Conservation (phyloP, 1,140 invertebrate species). For the Chrysopa pallens region DNA sequence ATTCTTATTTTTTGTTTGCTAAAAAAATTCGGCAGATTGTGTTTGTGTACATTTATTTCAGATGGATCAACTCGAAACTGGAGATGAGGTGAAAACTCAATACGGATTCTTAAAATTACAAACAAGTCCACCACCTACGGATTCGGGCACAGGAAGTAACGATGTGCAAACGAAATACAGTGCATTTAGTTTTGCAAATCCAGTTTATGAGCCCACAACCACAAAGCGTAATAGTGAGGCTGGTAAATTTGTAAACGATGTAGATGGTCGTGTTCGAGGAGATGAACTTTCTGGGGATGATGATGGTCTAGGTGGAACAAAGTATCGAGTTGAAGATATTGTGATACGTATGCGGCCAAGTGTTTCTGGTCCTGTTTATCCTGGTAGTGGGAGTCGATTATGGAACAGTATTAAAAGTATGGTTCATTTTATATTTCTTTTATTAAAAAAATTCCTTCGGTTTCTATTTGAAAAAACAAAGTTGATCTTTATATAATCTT, state of each 20-base stretch:
- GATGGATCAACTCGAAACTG: slow-evolving; percentile 27
- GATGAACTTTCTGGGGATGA: too few relatives aligned
- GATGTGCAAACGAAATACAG: slow-evolving; percentile 20
- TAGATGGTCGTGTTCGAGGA: too few relatives aligned
- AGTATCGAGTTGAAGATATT: slow-evolving; percentile 68
- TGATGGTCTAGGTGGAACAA: slow-evolving; percentile 11
- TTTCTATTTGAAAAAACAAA: too few relatives aligned
- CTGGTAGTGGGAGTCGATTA: slow-evolving; percentile 23
- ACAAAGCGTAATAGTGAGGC: slow-evolving; percentile 28
- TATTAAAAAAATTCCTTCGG: too few relatives aligned
- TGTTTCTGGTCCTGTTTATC: slow-evolving; percentile 16
- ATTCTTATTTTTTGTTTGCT: not conserved
- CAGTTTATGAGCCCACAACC: slow-evolving; percentile 53
- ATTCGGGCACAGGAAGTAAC: slow-evolving; percentile 22
- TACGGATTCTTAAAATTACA: slow-evolving; percentile 40
- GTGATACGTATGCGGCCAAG: slow-evolving; percentile 40
- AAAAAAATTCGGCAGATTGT: too few relatives aligned
- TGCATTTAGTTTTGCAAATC: slow-evolving; percentile 56
- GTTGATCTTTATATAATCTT: too few relatives aligned
- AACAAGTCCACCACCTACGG: slow-evolving; percentile 24
- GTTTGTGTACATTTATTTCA: not conserved
- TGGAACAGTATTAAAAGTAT: slow-evolving; percentile 44
- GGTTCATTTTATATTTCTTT: not conserved
- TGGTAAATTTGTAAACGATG: slow-evolving; percentile 19
- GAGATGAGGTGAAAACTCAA: slow-evolving; percentile 27